A percentile compares a stretch with the other conserved stretches of the same genome.
phyloP scores from a whole-genome alignment of 1,140 invertebrate species.

The Copidosoma floridanum region DNA sequence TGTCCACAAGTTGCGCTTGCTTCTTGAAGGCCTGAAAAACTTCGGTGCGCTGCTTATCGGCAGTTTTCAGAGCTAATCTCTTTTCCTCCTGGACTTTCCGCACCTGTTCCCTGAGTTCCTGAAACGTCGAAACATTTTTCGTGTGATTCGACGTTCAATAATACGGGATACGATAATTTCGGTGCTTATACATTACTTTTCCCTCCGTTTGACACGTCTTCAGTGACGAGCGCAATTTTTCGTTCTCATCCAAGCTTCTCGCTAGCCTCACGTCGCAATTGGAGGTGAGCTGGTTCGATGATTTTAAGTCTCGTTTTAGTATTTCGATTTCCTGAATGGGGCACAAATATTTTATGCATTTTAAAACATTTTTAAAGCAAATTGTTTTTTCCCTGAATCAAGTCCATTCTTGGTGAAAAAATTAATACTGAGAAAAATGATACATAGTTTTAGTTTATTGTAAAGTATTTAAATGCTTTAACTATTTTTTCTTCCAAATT shows the following conservation, averaged over 20 bases:
- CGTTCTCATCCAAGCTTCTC: conserved; percentile 53
- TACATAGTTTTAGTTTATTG: too few species aligned
- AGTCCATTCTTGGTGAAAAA: too few species aligned
- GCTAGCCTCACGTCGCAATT: conserved; percentile 52
- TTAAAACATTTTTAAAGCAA: too few species aligned
- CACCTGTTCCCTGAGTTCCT: conserved; percentile 54
- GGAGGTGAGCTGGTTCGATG: conserved; percentile 39
- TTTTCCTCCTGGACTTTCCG: conserved; percentile 51
- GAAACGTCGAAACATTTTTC: too few species aligned
- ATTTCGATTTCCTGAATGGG: conserved; percentile 50
- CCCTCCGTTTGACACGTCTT: conserved; percentile 54
- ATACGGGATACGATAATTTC: conserved; percentile 16
- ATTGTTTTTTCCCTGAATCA: too few species aligned
- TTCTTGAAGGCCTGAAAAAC: conserved; percentile 57
- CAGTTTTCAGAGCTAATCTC: conserved; percentile 43
- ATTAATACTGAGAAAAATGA: too few species aligned
- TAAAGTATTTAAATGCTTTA: too few species aligned
- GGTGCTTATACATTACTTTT: too few species aligned
- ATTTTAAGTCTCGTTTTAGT: conserved; percentile 55
- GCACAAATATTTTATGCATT: too few species aligned
- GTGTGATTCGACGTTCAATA: too few species aligned
- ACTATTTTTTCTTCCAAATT: too few species aligned
- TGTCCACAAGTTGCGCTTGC: conserved; percentile 56
- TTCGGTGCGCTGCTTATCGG: conserved; percentile 56
- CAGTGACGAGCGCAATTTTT: conserved; percentile 47